phyloP scores from a whole-genome alignment of 2,888 invertebrate species.

The Fragum whitleyi region DNA sequence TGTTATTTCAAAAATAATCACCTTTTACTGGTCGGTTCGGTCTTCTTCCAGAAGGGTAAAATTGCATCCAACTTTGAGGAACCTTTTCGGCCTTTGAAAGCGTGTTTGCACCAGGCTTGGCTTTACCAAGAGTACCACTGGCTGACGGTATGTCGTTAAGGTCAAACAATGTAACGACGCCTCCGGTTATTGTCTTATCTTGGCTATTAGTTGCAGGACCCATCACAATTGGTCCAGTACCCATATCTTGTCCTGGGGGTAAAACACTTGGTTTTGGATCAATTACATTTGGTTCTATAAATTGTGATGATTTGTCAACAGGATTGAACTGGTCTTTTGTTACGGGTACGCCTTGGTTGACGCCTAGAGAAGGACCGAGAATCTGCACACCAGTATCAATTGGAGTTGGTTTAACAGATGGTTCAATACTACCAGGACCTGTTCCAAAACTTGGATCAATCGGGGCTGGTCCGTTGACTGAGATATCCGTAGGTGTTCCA shows the following conservation, averaged over 20 bases:
- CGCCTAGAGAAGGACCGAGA: neutral
- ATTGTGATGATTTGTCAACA: neutral
- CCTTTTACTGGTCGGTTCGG: neutral
- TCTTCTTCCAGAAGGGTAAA: neutral
- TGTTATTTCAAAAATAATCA: too few species aligned
- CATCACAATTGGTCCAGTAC: neutral
- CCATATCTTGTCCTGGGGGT: too few species aligned
- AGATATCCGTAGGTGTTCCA: neutral
- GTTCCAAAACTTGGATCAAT: neutral
- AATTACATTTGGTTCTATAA: neutral
- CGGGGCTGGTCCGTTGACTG: neutral
- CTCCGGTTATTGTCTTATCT: neutral
- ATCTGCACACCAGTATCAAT: neutral
- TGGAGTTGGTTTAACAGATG: neutral
- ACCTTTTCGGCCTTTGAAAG: neutral
- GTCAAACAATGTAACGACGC: conserved; percentile 3
- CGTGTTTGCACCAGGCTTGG: neutral
- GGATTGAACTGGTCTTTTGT: neutral
- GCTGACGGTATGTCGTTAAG: neutral
- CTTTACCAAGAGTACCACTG: neutral
- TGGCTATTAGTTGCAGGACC: neutral
- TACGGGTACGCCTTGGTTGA: neutral
- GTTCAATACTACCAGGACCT: neutral
- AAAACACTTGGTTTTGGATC: neutral
- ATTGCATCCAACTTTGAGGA: conserved; percentile 11